phyloP scores from a whole-genome alignment of 2,797 vertebrate genomes.

The Halcyon badia region DNA sequence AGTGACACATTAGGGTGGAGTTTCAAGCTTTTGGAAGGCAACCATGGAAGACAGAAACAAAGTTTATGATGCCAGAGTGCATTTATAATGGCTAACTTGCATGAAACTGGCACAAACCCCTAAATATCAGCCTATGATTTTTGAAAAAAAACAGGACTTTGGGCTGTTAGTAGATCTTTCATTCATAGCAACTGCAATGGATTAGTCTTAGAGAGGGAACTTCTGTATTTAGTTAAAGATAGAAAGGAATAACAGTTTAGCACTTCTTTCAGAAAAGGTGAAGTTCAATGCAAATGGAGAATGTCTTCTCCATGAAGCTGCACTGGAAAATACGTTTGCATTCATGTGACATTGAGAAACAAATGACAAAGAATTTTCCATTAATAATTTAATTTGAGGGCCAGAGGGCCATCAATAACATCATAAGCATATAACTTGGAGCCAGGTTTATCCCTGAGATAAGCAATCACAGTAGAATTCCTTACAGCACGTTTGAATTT shows the following conservation, averaged over 20 bases:
- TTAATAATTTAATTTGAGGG: constrained; percentile 62
- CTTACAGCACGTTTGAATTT: neutral
- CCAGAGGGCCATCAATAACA: constrained; percentile 47
- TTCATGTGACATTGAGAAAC: constrained; percentile 65
- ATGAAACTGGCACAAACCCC: neutral
- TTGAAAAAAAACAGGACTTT: neutral
- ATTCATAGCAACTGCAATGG: neutral
- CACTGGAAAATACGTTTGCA: constrained; percentile 49
- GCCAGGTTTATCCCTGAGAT: constrained; percentile 47
- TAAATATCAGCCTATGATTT: neutral
- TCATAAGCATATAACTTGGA: constrained; percentile 25
- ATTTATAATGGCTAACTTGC: neutral
- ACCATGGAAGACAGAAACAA: neutral
- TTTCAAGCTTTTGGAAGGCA: constrained; percentile 14
- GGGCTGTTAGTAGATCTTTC: neutral
- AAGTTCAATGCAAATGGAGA: neutral
- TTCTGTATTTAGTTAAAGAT: neutral
- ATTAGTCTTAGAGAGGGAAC: neutral
- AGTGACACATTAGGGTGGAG: neutral
- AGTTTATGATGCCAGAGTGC: neutral
- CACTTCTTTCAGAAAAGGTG: constrained; percentile 10
- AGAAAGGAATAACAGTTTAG: neutral
- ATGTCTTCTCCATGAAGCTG: constrained; percentile 28
- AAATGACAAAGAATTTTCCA: constrained; percentile 67
- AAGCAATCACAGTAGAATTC: constrained; percentile 30